These are phyloP conservation scores for Dryomyza anilis DNA, from an alignment of 2,888 invertebrate genomes.

Conservation along the genomic window DNA sequence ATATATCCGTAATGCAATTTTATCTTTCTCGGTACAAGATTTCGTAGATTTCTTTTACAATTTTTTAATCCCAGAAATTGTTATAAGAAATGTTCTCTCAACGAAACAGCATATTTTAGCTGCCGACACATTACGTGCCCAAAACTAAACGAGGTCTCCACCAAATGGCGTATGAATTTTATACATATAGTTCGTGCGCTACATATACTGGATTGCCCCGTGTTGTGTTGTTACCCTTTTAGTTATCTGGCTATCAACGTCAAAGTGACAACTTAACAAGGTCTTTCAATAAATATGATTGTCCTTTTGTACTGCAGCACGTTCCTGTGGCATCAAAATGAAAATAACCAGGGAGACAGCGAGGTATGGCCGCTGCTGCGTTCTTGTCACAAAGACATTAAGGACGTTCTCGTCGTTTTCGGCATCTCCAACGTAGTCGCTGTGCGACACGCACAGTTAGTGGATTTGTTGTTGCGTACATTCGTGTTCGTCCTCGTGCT, in stretches of 20 bases:
- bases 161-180: not conserved
- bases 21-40: no score
- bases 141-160: no score
- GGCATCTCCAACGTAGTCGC: no score
- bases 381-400: conserved; percentile 9
- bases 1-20: no score
- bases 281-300: conserved; percentile 5
- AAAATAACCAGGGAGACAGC: not conserved
- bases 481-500: no score
- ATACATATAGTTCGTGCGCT: not conserved
- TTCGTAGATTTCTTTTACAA: no score
- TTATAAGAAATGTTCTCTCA: no score
- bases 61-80: no score
- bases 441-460: not conserved
- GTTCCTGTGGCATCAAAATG: not conserved
- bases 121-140: no score
- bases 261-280: conserved; percentile 16
- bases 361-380: not conserved
- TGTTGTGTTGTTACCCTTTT: not conserved
- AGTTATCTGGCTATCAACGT: not conserved
- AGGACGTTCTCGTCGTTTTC: no score
- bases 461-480: no score
- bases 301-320: not conserved
- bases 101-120: no score
- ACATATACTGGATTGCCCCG: not conserved